Evolutionary conservation across 2,113 vertebrate genomes (phyloP), one percentile per base, ranked within the genome.

Genomic region (Corapipo altera): DNA sequence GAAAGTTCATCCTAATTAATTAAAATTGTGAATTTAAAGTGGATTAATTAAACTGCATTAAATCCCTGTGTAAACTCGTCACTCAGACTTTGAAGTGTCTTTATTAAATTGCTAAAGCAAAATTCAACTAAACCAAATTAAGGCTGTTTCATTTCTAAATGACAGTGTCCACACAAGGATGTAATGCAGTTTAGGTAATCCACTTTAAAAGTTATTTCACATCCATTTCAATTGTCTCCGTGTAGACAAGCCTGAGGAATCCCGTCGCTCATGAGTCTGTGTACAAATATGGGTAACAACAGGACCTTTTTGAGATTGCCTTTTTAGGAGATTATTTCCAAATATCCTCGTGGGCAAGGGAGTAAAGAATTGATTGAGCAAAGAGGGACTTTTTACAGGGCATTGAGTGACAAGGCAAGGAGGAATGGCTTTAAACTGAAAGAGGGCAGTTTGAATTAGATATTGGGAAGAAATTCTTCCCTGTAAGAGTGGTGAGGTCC

Each of bases 271-370:
- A 71, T 2, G 0, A 93, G 95, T 55, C 76, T 93, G 94, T 95
- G 95, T 97, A 97, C 96, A 96, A 97, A 96, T 96, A 96, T 96
- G 95, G 96, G 91, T 93, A 97, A 94, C 95, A 95, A 95, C 93
- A 78, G 52, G 73, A 92, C 89, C 94, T 89, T 92, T 93, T 92
- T 92, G 59, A 80, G 94, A 96, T 93, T 95, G 91, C 95, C 96
- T 97, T 96, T 95, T 96, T 97, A 95, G 96, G 96, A 92, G 74
- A 92, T 91, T 95, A 92, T 92, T 97, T 95, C 91, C 95, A 97
- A 95, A 96, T 97, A 96, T 84, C 61, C 54, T 74, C 73, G 87
- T 91, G 84, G 94, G 91, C 69, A 67, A 95, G 77, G 49, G 7
- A 89, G 83, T 15, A 71, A 89, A 89, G 89, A 86, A 95, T 51